Percentiles rank a stretch among this genome's conserved stretches.
These are phyloP conservation scores for Drosophila grimshawi DNA, from an alignment of 1,140 invertebrate species.

Conservation along the genomic window DNA sequence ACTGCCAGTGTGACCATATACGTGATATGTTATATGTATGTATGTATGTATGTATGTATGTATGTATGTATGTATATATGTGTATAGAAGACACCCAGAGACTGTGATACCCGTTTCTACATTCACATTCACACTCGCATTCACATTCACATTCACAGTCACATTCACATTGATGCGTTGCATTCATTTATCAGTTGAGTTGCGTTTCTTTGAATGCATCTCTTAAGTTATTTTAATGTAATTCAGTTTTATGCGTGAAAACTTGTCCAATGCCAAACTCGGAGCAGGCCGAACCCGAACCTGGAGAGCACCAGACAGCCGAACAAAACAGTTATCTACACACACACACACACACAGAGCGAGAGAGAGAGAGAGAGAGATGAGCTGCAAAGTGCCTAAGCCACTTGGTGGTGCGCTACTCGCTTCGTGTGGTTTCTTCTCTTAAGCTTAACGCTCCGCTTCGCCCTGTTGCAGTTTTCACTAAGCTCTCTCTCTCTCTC, in stretches of 20 bases:
- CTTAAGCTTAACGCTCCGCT: slow-evolving; percentile 47
- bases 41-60: background rate
- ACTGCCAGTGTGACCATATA: slow-evolving; percentile 26
- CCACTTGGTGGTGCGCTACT: slow-evolving; percentile 14
- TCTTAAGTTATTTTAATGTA: slow-evolving; percentile 64
- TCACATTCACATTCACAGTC: slow-evolving; percentile 11
- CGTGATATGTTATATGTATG: background rate
- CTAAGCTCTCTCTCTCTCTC: slow-evolving; percentile 32
- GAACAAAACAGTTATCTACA: slow-evolving; percentile 37
- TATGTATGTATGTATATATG: background rate
- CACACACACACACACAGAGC: background rate
- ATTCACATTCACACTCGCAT: slow-evolving; percentile 7
- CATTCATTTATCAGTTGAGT: slow-evolving; percentile 28
- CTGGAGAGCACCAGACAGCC: background rate
- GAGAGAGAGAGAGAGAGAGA: background rate
- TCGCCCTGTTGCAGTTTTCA: slow-evolving; percentile 42
- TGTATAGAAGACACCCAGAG: slow-evolving; percentile 2
- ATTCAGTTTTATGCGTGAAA: slow-evolving; percentile 79
- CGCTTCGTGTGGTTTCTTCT: slow-evolving; percentile 5
- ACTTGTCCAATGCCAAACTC: slow-evolving; percentile 71
- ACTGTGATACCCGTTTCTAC: slow-evolving; percentile 11
- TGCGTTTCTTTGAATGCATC: slow-evolving; percentile 37
- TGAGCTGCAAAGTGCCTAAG: slow-evolving; percentile 12
- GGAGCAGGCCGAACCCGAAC: slow-evolving; percentile 8
- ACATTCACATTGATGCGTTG: slow-evolving; percentile 2